A percentile compares a stretch with the other conserved stretches of the same genome.
These are phyloP conservation scores for Drosophila maculinotata DNA, from an alignment of 2,888 invertebrate genomes.

Conservation along the genomic window DNA sequence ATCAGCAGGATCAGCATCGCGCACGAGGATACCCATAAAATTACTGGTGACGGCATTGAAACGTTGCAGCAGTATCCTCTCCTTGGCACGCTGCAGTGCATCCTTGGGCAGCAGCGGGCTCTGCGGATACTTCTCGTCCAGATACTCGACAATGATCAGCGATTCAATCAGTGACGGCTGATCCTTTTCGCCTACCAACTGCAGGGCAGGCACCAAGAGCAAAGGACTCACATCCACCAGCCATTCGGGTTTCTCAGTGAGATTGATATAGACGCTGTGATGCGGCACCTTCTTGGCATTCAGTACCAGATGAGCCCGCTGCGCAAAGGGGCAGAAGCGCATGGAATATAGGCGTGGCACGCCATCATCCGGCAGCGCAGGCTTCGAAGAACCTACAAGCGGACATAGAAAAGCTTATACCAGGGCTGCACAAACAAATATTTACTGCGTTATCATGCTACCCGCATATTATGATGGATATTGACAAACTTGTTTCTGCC, in stretches of 20 bases:
- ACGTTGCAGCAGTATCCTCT: slow-evolving; percentile 83
- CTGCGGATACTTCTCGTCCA: slow-evolving; percentile 92
- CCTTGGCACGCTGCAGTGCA: slow-evolving; percentile 83
- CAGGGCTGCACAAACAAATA: background rate
- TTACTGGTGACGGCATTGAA: slow-evolving; percentile 72
- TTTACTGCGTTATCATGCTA: too few species aligned
- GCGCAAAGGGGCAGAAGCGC: slow-evolving; percentile 94
- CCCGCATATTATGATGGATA: slow-evolving; percentile 9
- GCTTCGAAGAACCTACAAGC: slow-evolving; percentile 88
- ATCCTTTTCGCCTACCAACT: slow-evolving; percentile 87
- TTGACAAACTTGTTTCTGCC: slow-evolving; percentile 34
- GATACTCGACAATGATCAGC: slow-evolving; percentile 91
- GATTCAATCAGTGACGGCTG: slow-evolving; percentile 90
- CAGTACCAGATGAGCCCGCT: slow-evolving; percentile 90
- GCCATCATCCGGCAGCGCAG: slow-evolving; percentile 87
- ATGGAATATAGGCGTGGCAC: slow-evolving; percentile 92
- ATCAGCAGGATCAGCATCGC: slow-evolving; percentile 37
- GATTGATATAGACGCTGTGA: slow-evolving; percentile 90
- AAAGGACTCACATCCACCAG: slow-evolving; percentile 88
- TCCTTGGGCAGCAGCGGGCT: slow-evolving; percentile 87
- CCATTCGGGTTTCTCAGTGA: slow-evolving; percentile 93
- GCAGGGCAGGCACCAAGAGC: slow-evolving; percentile 91
- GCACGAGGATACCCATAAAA: slow-evolving; percentile 72
- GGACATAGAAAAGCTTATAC: background rate
- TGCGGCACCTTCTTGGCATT: slow-evolving; percentile 92